Base-by-base conservation (phyloP, 1,140 invertebrate genomes). In the Agraylea sexmaculata region DNA sequence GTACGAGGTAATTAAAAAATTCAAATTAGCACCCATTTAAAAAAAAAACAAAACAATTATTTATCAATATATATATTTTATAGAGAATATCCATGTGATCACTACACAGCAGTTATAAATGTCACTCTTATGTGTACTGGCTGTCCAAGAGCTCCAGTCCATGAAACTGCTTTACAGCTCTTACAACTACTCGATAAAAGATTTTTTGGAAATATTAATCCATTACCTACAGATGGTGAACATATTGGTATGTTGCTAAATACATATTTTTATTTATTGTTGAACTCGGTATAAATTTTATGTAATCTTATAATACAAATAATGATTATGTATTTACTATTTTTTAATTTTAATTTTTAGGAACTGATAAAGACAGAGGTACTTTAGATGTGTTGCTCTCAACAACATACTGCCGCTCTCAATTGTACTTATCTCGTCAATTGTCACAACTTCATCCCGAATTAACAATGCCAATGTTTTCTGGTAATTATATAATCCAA, bases 391-490 rank as follows among this genome's bases (percentile, higher is more conserved):
- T 82, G 16, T 61, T 92, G 19, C 67, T 95, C 17, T 81, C 82
- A 18, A 83, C 79, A 2, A 84, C 84, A 1, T 94, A 92, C 64
- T 92, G 87, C 55, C 76, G 88, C 22, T 90, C 87, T 23, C 92
- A 96, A 65, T 76, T 87, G 52, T 87, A 87, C 60, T 70, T 98
- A 2, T 93, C 90, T 0, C 74, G 85, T 40, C 89, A 96, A 55
- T 65, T 99, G 43, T 86, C 94, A 0, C 81, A 89, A 40, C 67
- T 95, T 8, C 92, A 98, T 61, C 90, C 93, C 0, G 92, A 98
- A 54, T 71, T 98, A 0, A 97, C 94, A 7, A 96, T 99, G 91
- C 90, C 92, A 0, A 95, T 98, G 77, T 98, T 98, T 66, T 96
- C 92, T 56, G 91, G 90, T 93, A 61, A 8, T 31, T 11, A 31